Evolutionary conservation across 2,113 vertebrate species (phyloP), one percentile per base, ranked within the genome.

Genomic region (Edolisoma coerulescens): DNA sequence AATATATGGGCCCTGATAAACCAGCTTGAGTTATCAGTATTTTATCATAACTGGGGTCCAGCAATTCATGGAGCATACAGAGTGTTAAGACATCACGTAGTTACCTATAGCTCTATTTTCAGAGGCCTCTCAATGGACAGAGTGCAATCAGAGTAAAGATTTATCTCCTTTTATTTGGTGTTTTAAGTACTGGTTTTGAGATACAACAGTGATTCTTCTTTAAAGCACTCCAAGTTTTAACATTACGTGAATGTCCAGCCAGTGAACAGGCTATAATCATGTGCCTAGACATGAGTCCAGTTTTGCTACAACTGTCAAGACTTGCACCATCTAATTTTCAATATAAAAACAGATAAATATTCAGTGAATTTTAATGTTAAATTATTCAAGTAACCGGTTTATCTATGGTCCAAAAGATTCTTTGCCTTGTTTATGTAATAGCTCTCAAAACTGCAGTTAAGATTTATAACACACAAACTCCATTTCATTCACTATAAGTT

Each of bases 221-320:
- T 39, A 35, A 57, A 63, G 24, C 7, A 44, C 10, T 49, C 24
- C 11, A 6, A 60, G 27, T 61, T 86, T 79, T 33, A 61, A 35
- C 18, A 33, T 45, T 63, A 63, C 1, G 0, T 39, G 20, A 47
- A 23, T 1, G 0, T 27, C 28, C 77, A 59, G 15, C 22, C 11
- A 68, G 5, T 28, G 19, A 75, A 21, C 37, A 56, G 33, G 42
- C 7, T 61, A 27, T 14, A 67, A 24, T 15, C 1, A 4, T 10
- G 5, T 49, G n/a, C 22, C 26, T 27, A 27, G 7, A 54, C 3
- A 75, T 0, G 0, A 60, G 13, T 14, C 26, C 20, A 64, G 17
- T 69, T 73, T 47, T 42, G 8, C 11, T 77, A 60, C 23, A 77
- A 24, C 28, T 18, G 6, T 33, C 27, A 76, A 59, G 19, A 68